A percentile compares a stretch with the other conserved stretches of the same genome.
phyloP scores from a whole-genome alignment of 2,888 invertebrate species.

The Phorcus lineatus region DNA sequence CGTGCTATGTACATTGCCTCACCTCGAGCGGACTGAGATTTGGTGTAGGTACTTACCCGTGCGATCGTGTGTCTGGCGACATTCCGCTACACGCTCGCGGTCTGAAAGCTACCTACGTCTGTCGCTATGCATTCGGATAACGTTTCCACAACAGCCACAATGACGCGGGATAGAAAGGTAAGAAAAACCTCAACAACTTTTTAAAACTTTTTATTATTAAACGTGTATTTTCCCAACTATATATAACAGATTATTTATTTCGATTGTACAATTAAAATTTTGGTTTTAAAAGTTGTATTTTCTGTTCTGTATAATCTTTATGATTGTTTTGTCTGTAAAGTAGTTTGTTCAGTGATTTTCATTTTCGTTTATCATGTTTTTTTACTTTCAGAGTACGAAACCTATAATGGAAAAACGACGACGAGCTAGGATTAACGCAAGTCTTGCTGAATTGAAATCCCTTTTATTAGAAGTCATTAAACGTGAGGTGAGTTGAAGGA shows the following conservation, averaged over 20 bases:
- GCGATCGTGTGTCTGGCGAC: not conserved
- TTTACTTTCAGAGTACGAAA: conserved; percentile 85
- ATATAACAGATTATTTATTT: too few relatives aligned
- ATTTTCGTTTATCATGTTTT: too few relatives aligned
- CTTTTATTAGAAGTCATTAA: conserved; percentile 95
- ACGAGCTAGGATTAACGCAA: conserved; percentile 93
- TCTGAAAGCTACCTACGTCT: not conserved
- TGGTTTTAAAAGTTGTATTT: not conserved
- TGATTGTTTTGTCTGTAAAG: too few relatives aligned
- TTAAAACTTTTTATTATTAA: too few relatives aligned
- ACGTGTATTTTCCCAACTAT: too few relatives aligned
- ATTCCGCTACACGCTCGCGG: conserved; percentile 4
- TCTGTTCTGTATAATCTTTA: too few relatives aligned
- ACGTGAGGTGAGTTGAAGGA: conserved; percentile 88
- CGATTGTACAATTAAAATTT: too few relatives aligned
- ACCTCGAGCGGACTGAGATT: not conserved
- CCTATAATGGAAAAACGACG: conserved; percentile 97
- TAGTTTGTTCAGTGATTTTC: too few relatives aligned
- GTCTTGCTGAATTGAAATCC: conserved; percentile 91
- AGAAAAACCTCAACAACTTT: not conserved
- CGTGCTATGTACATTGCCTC: not conserved
- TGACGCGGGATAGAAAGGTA: conserved; percentile 47
- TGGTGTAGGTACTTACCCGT: conserved; percentile 4
- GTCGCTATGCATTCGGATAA: conserved; percentile 45
- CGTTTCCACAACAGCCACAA: conserved; percentile 51